Evolutionary conservation across 2,888 invertebrate genomes (phyloP).

Genomic region (Chrysolina americana): DNA sequence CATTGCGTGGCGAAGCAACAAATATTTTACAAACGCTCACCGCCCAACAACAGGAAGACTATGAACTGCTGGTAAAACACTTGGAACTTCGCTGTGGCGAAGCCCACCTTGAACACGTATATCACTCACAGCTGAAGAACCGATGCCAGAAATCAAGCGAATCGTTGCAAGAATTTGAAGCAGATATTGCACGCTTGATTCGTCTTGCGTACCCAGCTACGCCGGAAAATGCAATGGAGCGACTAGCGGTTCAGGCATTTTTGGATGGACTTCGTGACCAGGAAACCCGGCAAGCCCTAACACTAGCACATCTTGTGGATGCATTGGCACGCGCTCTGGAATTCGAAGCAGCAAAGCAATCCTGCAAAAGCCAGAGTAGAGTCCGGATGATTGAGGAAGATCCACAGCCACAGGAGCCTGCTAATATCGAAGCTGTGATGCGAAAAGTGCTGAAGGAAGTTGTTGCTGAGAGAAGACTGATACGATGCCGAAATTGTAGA

Average conservation of each 20-base stretch:
- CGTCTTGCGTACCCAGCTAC: slow-evolving; percentile 27
- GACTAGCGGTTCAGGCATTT: slow-evolving; percentile 31
- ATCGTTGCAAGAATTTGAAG: slow-evolving; percentile 16
- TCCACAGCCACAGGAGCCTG: no score
- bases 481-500: background rate
- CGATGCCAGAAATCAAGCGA: slow-evolving; percentile 9
- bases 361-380: background rate
- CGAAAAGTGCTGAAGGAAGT: no score
- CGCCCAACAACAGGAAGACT: background rate
- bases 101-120: background rate
- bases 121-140: slow-evolving; percentile 20
- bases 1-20: background rate
- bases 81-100: background rate
- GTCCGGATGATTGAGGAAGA: background rate
- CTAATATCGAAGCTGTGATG: no score
- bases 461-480: no score
- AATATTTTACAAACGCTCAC: background rate
- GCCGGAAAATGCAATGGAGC: slow-evolving; percentile 28
- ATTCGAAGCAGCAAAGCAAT: background rate
- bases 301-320: background rate
- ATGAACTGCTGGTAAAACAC: slow-evolving; percentile 13
- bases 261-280: slow-evolving; percentile 25
- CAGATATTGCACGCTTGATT: slow-evolving; percentile 22
- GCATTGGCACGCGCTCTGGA: background rate
- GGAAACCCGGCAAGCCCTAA: slow-evolving; percentile 8